Percentiles rank a stretch among this genome's conserved stretches.
Evolutionary conservation across 1,140 invertebrate genomes (phyloP).

Genomic region (Lordiphosa clarofinis): DNA sequence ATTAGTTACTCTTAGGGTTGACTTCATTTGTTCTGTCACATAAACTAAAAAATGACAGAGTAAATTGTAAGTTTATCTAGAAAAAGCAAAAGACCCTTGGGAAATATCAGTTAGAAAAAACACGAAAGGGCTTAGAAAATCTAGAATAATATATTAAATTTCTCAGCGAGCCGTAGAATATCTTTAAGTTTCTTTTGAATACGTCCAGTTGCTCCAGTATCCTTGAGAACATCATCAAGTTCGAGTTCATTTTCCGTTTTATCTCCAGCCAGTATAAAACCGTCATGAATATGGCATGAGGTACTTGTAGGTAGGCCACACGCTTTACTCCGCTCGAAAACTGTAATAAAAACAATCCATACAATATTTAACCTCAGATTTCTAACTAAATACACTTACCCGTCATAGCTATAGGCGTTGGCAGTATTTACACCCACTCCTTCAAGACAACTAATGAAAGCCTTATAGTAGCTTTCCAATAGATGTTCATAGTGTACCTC

Average conservation of each 20-base stretch:
- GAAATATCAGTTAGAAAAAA: no score
- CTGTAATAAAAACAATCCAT: conserved; percentile 22
- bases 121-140: no score
- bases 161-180: conserved; percentile 40
- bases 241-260: conserved; percentile 28
- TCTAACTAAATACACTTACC: conserved; percentile 25
- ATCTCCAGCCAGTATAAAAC: conserved; percentile 58
- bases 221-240: conserved; percentile 36
- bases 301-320: conserved; percentile 57
- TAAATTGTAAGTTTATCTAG: no score
- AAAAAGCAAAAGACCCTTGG: no score
- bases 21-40: no score
- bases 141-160: conserved; percentile 48
- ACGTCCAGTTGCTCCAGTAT: conserved; percentile 30
- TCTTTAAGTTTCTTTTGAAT: conserved; percentile 40
- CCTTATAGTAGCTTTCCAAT: conserved; percentile 81
- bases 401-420: conserved; percentile 31
- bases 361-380: not conserved
- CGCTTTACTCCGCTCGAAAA: conserved; percentile 56
- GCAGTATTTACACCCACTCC: conserved; percentile 41
- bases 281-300: conserved; percentile 68
- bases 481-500: conserved; percentile 80
- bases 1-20: no score
- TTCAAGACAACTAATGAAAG: conserved; percentile 73
- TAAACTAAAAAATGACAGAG: no score